A percentile compares a stretch with the other conserved stretches of the same genome.
phyloP scores from a whole-genome alignment of 2,113 vertebrate species.

The human (Homo sapiens) region GRCh38 chr1:33866001-33866500 shows the following conservation, averaged over 20 bases:
- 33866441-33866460: neutral
- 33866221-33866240: neutral
- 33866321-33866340: neutral
- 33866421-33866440: neutral
- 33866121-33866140: neutral
- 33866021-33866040: neutral
- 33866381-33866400: neutral
- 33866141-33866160: neutral
- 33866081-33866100: neutral
- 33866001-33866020: neutral
- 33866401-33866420: neutral
- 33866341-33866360: neutral
- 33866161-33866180: neutral
- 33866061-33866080: neutral
- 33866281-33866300: neutral
- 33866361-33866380: neutral
- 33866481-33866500: neutral
- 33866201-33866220: neutral
- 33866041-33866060: neutral
- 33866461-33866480: neutral
- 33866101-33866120: neutral
- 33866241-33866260: neutral
- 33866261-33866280: neutral
- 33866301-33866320: neutral
- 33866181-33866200: neutral